Base-by-base conservation (phyloP, 2,797 vertebrate species). In the Typhlichthys subterraneus region DNA sequence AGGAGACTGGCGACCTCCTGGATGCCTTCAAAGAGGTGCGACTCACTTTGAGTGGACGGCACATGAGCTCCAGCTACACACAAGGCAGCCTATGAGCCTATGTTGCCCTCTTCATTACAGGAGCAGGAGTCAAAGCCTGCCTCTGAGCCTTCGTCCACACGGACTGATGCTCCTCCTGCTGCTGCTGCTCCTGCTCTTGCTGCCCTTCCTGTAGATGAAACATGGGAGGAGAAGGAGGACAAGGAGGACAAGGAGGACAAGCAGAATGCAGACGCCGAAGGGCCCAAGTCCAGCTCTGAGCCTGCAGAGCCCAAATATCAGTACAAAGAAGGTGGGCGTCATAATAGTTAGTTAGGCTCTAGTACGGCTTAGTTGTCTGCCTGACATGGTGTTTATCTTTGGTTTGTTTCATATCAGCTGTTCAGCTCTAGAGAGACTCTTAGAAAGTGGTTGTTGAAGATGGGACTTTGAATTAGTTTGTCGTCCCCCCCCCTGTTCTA, bases 1-100 rank as follows among this genome's bases (percentile, higher is more conserved):
- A 96, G 82, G 95, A 96, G 76, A 90, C 91, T 55, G 97, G 97
- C 59, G 94, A 98, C 83, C 89, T 99, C 72, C 85, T 98, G 76
- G 97, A 99, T 93, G 97, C 97, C 78, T 99, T 98, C 82, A 98
- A 96, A 90, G 98, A 99, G 95, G 98, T 93, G 58, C 51, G 87
- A 80, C 46, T 58, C 15, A 17, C 12, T 65, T 60, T 5, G 45
- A 7, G 23, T 63, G 14, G 12, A 10, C 23, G 13, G 1, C 12
- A 3, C 4, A 53, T 42, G n/a, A 12, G 5, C 38, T 31, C 45
- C 17, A 15, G 45, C 47, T 45, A 23, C 46, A 31, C 1, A 10
- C 5, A 6, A 3, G 1, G 14, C 12, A 19, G 5, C 23, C 23
- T 63, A 53, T 52, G 11, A 49, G 4, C 13, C 57, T 15, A 23